These are phyloP conservation scores for Stegodyphus dumicola DNA, from an alignment of 1,140 invertebrate species.

Conservation along the genomic window DNA sequence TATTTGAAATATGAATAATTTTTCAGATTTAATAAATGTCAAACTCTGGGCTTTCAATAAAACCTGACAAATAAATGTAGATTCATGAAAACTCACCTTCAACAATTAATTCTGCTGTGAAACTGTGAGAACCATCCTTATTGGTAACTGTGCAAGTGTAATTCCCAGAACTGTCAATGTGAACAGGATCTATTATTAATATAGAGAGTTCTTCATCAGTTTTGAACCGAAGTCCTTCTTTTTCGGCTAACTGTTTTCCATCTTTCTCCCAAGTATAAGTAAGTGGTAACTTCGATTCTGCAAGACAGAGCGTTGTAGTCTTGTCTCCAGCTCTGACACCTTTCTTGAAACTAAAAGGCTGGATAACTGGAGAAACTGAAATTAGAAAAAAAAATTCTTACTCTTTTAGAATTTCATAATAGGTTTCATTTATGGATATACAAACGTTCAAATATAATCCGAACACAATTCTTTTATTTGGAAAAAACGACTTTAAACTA, in stretches of 20 bases:
- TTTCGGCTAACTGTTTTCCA: constrained; percentile 19
- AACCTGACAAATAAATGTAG: not conserved
- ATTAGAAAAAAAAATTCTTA: no score
- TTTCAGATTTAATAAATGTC: no score
- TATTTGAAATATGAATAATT: no score
- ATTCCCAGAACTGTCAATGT: constrained; percentile 61
- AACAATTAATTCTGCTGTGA: constrained; percentile 56
- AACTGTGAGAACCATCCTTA: constrained; percentile 57
- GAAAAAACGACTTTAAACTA: no score
- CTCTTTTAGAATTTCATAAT: no score
- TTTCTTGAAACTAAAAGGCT: constrained; percentile 41
- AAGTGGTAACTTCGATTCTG: constrained; percentile 13
- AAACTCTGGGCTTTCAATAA: no score
- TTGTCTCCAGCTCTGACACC: constrained; percentile 39
- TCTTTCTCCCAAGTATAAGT: constrained; percentile 35
- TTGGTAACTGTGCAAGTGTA: constrained; percentile 66
- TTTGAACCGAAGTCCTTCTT: constrained; percentile 8
- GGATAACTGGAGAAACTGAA: constrained; percentile 30
- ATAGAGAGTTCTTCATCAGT: constrained; percentile 46
- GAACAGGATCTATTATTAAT: constrained; percentile 35
- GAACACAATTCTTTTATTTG: no score
- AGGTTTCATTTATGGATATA: no score
- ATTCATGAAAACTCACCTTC: constrained; percentile 33
- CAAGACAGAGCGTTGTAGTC: constrained; percentile 9
- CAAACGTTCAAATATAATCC: no score